A percentile compares a stretch with the other conserved stretches of the same genome.
phyloP scores from a whole-genome alignment of 2,113 vertebrate species.

The Percopsis transmontana region DNA sequence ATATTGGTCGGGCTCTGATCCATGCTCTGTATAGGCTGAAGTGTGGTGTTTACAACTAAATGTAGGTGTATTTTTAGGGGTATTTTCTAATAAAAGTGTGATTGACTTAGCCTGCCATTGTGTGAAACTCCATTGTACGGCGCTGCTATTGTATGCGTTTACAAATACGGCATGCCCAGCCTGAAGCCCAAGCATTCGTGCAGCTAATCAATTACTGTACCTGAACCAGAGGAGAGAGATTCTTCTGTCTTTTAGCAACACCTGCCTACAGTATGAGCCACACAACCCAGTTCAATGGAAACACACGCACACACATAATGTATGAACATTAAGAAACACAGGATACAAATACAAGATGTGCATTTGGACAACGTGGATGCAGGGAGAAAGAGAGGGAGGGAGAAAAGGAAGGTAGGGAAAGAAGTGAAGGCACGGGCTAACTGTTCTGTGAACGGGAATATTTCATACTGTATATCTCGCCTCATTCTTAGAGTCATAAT shows the following conservation, averaged over 20 bases:
- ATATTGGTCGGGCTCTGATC: background rate
- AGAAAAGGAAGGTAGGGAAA: slow-evolving; percentile 20
- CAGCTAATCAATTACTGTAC: slow-evolving; percentile 75
- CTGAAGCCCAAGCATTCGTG: slow-evolving; percentile 68
- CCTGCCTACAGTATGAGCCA: slow-evolving; percentile 78
- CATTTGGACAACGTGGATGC: slow-evolving; percentile 67
- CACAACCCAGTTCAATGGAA: slow-evolving; percentile 68
- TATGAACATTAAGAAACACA: slow-evolving; percentile 51
- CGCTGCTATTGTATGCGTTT: slow-evolving; percentile 38
- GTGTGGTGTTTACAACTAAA: background rate
- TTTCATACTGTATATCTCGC: slow-evolving; percentile 32
- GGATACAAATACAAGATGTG: slow-evolving; percentile 53
- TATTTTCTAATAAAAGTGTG: background rate
- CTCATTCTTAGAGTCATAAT: slow-evolving; percentile 30
- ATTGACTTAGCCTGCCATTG: slow-evolving; percentile 27
- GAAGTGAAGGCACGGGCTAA: slow-evolving; percentile 63
- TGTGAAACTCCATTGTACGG: slow-evolving; percentile 22
- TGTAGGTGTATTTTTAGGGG: background rate
- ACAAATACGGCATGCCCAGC: slow-evolving; percentile 64
- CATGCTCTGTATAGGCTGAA: slow-evolving; percentile 40
- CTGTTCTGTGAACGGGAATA: slow-evolving; percentile 54
- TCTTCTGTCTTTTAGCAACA: slow-evolving; percentile 78
- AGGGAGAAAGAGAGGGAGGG: slow-evolving; percentile 44
- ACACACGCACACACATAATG: slow-evolving; percentile 56
- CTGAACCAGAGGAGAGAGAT: slow-evolving; percentile 81